Conservation (phyloP, 2,797 vertebrate species). For the Manis crassicaudata region DNA sequence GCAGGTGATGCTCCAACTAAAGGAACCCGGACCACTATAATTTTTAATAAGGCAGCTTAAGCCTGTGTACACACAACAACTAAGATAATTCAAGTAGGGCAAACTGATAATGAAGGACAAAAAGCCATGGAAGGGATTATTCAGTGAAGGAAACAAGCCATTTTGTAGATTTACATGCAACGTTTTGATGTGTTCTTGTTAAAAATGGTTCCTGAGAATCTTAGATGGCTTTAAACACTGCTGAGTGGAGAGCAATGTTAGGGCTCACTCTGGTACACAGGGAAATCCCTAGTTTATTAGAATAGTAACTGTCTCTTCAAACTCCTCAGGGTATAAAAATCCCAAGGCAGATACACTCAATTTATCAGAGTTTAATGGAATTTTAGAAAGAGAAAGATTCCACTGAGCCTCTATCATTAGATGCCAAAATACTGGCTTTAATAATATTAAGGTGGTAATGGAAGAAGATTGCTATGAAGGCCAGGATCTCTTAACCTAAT, state of each 20-base stretch:
- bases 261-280: background rate
- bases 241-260: background rate
- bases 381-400: background rate
- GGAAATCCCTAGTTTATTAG: background rate
- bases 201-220: background rate
- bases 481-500: background rate
- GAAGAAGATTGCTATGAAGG: background rate
- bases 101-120: background rate
- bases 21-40: background rate
- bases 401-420: background rate
- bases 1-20: background rate
- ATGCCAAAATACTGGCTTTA: background rate
- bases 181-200: background rate
- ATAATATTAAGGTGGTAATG: background rate
- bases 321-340: background rate
- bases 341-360: background rate
- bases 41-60: background rate
- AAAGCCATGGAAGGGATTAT: background rate
- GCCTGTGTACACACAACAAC: background rate
- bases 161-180: background rate
- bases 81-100: background rate
- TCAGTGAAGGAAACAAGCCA: background rate
- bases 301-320: background rate
- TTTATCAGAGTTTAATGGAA: background rate
- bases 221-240: background rate